Conservation (phyloP, 2,888 invertebrate genomes). For the Camponotus fellah region DNA sequence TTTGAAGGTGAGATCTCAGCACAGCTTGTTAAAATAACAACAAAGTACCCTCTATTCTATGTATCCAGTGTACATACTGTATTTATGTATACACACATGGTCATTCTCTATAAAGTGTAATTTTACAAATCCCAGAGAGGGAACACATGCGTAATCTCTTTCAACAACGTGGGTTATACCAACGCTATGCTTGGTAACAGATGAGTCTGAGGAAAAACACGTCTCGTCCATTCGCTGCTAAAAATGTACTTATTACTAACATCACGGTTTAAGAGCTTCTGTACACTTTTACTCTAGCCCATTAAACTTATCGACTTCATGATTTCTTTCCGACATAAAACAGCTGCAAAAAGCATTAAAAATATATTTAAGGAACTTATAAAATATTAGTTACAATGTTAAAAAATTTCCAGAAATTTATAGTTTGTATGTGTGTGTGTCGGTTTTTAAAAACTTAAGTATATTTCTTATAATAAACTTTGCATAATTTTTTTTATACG, state of each 20-base stretch:
- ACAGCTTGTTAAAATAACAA: conserved; percentile 58
- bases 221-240: conserved; percentile 37
- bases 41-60: conserved; percentile 48
- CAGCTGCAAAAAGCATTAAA: background rate
- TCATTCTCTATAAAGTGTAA: conserved; percentile 50
- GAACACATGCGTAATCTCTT: conserved; percentile 31
- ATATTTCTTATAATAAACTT: background rate
- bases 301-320: background rate
- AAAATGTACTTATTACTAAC: conserved; percentile 36
- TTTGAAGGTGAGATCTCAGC: conserved; percentile 50
- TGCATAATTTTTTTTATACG: no score
- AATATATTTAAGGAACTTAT: background rate
- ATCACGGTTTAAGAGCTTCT: conserved; percentile 4
- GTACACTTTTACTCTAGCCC: background rate
- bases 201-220: conserved; percentile 35
- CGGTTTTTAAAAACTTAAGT: background rate
- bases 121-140: conserved; percentile 42
- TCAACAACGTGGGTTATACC: conserved; percentile 26
- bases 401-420: background rate
- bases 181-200: conserved; percentile 25
- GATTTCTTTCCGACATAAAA: background rate
- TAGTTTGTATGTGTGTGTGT: background rate
- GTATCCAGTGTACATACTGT: background rate
- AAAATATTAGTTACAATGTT: background rate
- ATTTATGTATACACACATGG: background rate